A percentile compares a stretch with the other conserved stretches of the same genome.
These are phyloP conservation scores for Eristalis intricaria DNA, from an alignment of 2,888 invertebrate species.

Conservation along the genomic window DNA sequence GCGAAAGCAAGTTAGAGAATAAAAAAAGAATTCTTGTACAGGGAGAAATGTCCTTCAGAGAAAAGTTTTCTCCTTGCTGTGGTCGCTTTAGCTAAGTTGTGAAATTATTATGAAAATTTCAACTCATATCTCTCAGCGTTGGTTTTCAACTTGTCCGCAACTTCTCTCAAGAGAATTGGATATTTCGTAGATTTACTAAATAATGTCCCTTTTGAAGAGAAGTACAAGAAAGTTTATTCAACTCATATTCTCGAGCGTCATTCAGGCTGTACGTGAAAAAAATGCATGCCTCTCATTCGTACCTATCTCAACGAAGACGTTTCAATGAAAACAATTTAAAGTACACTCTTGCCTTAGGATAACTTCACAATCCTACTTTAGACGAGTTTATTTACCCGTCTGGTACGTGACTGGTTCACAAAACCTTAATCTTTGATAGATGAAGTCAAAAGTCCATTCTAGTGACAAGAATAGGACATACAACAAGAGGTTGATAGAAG, in stretches of 20 bases:
- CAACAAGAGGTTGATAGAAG: too few relatives aligned
- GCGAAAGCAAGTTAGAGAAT: slow-evolving; percentile 15
- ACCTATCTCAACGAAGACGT: background rate
- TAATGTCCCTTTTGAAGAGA: slow-evolving; percentile 37
- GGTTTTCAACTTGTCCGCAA: slow-evolving; percentile 14
- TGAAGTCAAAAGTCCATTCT: too few relatives aligned
- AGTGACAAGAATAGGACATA: too few relatives aligned
- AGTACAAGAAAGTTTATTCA: slow-evolving; percentile 34
- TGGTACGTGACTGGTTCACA: too few relatives aligned
- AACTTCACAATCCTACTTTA: slow-evolving; percentile 8
- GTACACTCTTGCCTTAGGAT: slow-evolving; percentile 14
- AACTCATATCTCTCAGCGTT: slow-evolving; percentile 30
- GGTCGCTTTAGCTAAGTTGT: slow-evolving; percentile 24
- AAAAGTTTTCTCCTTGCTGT: slow-evolving; percentile 25
- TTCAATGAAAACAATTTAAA: background rate
- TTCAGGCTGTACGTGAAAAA: slow-evolving; percentile 1
- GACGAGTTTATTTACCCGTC: background rate
- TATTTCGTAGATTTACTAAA: background rate
- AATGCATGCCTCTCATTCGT: too few relatives aligned
- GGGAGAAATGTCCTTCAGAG: slow-evolving; percentile 12
- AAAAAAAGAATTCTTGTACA: slow-evolving; percentile 10
- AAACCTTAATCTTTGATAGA: too few relatives aligned
- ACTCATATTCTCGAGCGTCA: slow-evolving; percentile 4
- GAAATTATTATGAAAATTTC: slow-evolving; percentile 57
- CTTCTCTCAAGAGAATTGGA: slow-evolving; percentile 19